These are phyloP conservation scores for Metopia argyrocephala DNA, from an alignment of 2,888 invertebrate genomes.

Conservation along the genomic window DNA sequence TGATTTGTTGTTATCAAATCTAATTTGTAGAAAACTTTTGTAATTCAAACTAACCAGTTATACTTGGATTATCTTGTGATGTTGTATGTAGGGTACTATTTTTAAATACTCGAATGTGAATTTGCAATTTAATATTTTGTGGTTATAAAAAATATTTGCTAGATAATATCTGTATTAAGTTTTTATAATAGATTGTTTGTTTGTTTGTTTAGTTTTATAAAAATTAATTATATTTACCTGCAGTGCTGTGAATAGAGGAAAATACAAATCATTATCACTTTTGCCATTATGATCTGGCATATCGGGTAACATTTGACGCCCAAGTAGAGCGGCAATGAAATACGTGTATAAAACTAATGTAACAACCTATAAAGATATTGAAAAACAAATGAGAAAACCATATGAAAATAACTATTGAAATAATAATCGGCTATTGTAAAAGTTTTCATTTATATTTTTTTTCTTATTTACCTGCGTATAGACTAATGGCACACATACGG, in stretches of 20 bases:
- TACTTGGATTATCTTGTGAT: too few relatives aligned
- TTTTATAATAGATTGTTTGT: not conserved
- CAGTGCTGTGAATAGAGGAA: slow-evolving; percentile 93
- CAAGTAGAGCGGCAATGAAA: slow-evolving; percentile 92
- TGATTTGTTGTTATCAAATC: too few relatives aligned
- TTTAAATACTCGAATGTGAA: not conserved
- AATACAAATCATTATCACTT: slow-evolving; percentile 89
- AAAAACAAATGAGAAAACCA: slow-evolving; percentile 6
- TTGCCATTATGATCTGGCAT: slow-evolving; percentile 79
- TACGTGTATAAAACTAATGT: slow-evolving; percentile 94
- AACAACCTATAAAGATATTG: slow-evolving; percentile 84
- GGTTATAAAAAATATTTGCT: not conserved
- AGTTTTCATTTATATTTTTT: not conserved
- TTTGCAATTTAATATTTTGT: not conserved
- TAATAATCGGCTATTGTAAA: not conserved
- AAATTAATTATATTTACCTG: slow-evolving; percentile 82
- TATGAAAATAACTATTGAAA: not conserved
- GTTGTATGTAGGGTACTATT: too few relatives aligned
- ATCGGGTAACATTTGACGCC: slow-evolving; percentile 88
- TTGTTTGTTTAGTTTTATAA: not conserved
- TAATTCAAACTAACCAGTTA: too few relatives aligned
- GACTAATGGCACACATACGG: slow-evolving; percentile 93
- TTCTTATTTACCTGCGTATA: slow-evolving; percentile 89
- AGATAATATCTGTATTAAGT: not conserved
- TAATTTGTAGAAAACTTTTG: too few relatives aligned